Conservation (phyloP, 2,888 invertebrate species). For the Laothoe populi region DNA sequence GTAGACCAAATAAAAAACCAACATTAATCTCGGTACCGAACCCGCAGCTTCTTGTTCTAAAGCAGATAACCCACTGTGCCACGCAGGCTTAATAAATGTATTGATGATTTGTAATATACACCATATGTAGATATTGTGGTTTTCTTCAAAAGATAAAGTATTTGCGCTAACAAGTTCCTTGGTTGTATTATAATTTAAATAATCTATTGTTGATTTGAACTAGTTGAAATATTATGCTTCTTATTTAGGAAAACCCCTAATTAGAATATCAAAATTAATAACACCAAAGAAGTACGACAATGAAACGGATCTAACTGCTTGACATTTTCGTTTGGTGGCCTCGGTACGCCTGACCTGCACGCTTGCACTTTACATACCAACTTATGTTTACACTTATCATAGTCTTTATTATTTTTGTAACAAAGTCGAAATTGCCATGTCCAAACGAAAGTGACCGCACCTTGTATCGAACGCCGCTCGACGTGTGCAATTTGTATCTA, state of each 20-base stretch:
- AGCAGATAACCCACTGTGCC: no score
- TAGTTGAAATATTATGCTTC: no score
- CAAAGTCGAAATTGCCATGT: slow-evolving; percentile 42
- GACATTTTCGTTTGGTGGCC: slow-evolving; percentile 76
- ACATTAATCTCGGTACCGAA: no score
- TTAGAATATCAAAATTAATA: slow-evolving; percentile 32
- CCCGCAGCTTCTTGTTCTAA: no score
- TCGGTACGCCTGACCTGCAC: slow-evolving; percentile 67
- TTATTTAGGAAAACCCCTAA: slow-evolving; percentile 7
- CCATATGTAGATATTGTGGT: neutral
- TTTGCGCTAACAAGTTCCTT: neutral
- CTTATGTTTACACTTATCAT: slow-evolving; percentile 40
- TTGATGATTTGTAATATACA: neutral
- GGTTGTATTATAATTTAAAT: no score
- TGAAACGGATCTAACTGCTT: slow-evolving; percentile 69
- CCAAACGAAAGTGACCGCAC: slow-evolving; percentile 45
- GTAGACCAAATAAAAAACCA: no score
- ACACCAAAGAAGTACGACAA: slow-evolving; percentile 45
- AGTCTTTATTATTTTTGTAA: slow-evolving; percentile 41
- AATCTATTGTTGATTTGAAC: no score
- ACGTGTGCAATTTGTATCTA: slow-evolving; percentile 64
- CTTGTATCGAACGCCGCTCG: slow-evolving; percentile 54
- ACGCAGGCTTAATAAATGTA: no score
- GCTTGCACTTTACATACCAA: slow-evolving; percentile 59
- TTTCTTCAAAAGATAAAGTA: neutral